Conservation (phyloP, 2,797 vertebrate species). For the Ambastaia sidthimunki region DNA sequence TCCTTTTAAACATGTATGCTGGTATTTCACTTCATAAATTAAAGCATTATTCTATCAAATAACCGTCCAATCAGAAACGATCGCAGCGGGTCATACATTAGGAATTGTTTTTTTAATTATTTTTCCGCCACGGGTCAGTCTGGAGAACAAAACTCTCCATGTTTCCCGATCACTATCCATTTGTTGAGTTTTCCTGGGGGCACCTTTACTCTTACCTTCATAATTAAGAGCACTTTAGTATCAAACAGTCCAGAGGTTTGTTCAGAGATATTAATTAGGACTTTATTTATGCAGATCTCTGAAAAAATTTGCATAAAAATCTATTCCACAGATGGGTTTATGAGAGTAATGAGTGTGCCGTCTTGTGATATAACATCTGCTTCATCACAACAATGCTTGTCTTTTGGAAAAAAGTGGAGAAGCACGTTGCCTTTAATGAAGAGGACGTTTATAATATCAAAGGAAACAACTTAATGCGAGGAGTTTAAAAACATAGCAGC, state of each 20-base stretch:
- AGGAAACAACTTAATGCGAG: constrained; percentile 61
- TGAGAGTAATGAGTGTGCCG: constrained; percentile 83
- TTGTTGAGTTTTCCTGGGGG: constrained; percentile 71
- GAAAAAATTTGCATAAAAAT: constrained; percentile 84
- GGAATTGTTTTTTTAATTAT: constrained; percentile 12
- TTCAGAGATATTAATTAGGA: constrained; percentile 85
- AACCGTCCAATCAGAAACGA: constrained; percentile 17
- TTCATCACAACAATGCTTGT: constrained; percentile 82
- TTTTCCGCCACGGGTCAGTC: constrained; percentile 15
- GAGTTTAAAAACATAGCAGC: neutral
- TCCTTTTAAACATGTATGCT: neutral
- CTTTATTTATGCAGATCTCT: constrained; percentile 85
- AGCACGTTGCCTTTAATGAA: constrained; percentile 61
- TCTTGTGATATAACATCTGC: constrained; percentile 84
- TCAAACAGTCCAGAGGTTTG: constrained; percentile 78
- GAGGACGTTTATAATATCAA: constrained; percentile 73
- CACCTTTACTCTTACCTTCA: constrained; percentile 63
- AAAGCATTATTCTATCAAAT: constrained; percentile 8
- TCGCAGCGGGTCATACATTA: constrained; percentile 14
- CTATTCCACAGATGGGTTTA: constrained; percentile 87
- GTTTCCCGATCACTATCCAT: constrained; percentile 65
- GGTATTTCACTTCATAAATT: constrained; percentile 4
- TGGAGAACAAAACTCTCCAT: constrained; percentile 58
- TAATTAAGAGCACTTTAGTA: constrained; percentile 79
- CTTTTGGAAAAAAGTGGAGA: constrained; percentile 59